Conservation (phyloP, 2,888 invertebrate species). For the Diaphora mendica region DNA sequence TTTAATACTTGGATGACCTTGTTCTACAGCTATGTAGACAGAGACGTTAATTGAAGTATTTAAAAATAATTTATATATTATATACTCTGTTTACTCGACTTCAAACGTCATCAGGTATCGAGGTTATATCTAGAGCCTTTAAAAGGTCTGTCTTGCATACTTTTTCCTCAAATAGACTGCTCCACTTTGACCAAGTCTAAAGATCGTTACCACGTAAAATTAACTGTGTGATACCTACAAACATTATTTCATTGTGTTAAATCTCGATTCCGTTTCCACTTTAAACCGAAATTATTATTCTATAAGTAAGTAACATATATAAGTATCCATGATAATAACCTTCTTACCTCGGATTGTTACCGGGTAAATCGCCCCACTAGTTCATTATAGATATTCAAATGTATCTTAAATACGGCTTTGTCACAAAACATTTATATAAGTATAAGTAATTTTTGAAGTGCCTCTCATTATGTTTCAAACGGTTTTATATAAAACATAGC, state of each 20-base stretch:
- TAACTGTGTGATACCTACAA: neutral
- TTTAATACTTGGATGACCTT: neutral
- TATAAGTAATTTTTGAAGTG: neutral
- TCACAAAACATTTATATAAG: slow-evolving; percentile 9
- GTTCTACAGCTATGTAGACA: neutral
- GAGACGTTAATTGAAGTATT: neutral
- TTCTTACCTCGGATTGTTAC: neutral
- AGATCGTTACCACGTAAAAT: neutral
- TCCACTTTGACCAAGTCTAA: neutral
- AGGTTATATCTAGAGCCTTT: neutral
- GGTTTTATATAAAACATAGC: slow-evolving; percentile 15
- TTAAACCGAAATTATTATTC: neutral
- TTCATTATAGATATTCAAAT: neutral
- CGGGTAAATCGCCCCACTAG: neutral
- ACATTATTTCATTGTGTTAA: neutral
- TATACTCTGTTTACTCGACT: neutral
- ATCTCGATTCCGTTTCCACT: neutral
- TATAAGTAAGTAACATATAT: neutral
- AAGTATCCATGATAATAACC: neutral
- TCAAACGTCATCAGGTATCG: neutral
- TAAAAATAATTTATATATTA: neutral
- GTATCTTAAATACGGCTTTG: neutral
- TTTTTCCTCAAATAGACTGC: neutral
- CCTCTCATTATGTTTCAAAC: slow-evolving; percentile 4
- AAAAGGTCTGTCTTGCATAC: neutral